These are phyloP conservation scores for Pherbina coryleti DNA, from an alignment of 2,888 invertebrate species.

Conservation along the genomic window DNA sequence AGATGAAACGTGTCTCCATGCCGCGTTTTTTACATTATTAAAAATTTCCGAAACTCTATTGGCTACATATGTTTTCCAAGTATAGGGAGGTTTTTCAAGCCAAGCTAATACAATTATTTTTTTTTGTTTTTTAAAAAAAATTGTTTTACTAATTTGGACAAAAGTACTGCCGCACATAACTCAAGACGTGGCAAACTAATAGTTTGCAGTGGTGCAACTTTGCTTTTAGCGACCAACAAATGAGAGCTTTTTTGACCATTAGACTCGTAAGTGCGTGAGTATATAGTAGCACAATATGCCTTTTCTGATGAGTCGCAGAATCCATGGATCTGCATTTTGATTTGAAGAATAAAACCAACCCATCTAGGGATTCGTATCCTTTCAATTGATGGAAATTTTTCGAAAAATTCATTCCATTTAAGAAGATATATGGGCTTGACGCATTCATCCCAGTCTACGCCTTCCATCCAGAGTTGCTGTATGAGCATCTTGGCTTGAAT, in stretches of 20 bases:
- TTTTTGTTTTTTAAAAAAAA: background rate
- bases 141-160: background rate
- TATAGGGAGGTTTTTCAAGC: constrained; percentile 37
- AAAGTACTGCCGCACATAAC: background rate
- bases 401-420: constrained; percentile 12
- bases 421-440: background rate
- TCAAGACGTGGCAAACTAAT: background rate
- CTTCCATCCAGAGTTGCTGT: constrained; percentile 41
- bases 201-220: background rate
- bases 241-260: background rate
- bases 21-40: background rate
- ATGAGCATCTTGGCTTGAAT: constrained; percentile 35
- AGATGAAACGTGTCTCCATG: constrained; percentile 30
- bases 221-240: background rate
- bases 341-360: background rate
- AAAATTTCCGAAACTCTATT: constrained; percentile 32
- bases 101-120: constrained; percentile 37
- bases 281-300: background rate
- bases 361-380: constrained; percentile 24
- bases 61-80: constrained; percentile 33
- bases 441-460: constrained; percentile 33
- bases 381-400: constrained; percentile 6
- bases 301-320: constrained; percentile 32
- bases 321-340: constrained; percentile 26
- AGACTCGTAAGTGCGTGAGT: background rate